phyloP scores from a whole-genome alignment of 2,113 vertebrate species.

The Siniperca knerii region DNA sequence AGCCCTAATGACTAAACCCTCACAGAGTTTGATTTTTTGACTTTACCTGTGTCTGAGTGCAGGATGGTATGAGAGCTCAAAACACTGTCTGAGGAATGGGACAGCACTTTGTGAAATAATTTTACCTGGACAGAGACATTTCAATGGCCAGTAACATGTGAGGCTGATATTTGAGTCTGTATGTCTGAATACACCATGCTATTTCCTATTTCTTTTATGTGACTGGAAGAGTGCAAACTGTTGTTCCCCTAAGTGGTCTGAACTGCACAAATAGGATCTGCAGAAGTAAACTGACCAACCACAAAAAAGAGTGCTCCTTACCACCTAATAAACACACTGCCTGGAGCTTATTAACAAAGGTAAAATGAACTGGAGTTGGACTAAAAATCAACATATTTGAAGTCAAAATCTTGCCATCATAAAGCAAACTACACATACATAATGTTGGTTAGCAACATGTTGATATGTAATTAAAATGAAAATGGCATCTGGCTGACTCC shows the following conservation, averaged over 20 bases:
- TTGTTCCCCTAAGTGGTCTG: conserved; percentile 20
- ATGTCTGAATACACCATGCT: too few species aligned
- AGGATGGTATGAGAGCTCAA: background rate
- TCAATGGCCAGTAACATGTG: background rate
- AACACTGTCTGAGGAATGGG: background rate
- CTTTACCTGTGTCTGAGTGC: background rate
- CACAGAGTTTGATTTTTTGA: background rate
- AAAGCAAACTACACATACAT: too few species aligned
- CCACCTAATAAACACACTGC: conserved; percentile 17
- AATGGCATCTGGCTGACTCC: too few species aligned
- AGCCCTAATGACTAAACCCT: background rate
- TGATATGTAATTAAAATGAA: too few species aligned
- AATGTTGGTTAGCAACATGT: too few species aligned
- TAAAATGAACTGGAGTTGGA: conserved; percentile 2
- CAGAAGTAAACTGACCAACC: background rate
- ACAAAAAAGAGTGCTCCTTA: conserved; percentile 18
- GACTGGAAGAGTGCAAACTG: conserved; percentile 16
- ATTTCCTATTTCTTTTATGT: conserved; percentile 8
- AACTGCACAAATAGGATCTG: conserved; percentile 9
- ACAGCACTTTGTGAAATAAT: background rate
- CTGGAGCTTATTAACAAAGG: conserved; percentile 20
- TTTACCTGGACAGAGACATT: background rate
- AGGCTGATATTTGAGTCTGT: background rate
- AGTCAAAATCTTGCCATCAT: too few species aligned
- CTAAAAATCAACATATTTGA: too few species aligned